Conservation (phyloP, 1,140 invertebrate genomes). For the Achatina immaculata region DNA sequence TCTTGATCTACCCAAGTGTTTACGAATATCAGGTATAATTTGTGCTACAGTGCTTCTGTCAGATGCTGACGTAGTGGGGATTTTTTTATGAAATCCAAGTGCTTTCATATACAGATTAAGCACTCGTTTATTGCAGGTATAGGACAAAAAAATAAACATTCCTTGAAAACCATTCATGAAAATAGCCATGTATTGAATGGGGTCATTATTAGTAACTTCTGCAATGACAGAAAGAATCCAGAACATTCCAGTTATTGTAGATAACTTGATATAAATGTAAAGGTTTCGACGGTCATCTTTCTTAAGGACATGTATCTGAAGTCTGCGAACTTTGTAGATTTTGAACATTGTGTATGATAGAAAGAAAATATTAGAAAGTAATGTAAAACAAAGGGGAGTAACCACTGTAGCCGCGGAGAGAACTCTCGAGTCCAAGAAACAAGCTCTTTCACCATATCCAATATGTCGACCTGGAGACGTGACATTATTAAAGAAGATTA, state of each 20-base stretch:
- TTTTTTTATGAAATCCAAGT: background rate
- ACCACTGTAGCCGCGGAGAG: slow-evolving; percentile 47
- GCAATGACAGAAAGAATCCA: slow-evolving; percentile 52
- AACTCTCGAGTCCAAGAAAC: slow-evolving; percentile 45
- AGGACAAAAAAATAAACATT: slow-evolving; percentile 76
- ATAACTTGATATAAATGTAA: slow-evolving; percentile 50
- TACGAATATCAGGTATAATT: background rate
- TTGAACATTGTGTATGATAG: slow-evolving; percentile 48
- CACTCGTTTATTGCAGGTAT: slow-evolving; percentile 71
- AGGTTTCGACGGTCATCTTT: slow-evolving; percentile 43
- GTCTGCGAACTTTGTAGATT: slow-evolving; percentile 27
- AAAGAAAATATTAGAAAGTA: slow-evolving; percentile 47
- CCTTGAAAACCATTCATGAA: slow-evolving; percentile 76
- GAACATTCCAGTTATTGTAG: slow-evolving; percentile 49
- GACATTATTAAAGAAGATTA: too few species aligned
- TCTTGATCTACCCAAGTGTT: background rate
- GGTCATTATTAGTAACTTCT: background rate
- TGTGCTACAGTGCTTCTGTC: background rate
- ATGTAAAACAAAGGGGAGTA: slow-evolving; percentile 44
- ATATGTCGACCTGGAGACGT: too few species aligned
- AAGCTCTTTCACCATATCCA: too few species aligned
- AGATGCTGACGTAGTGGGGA: background rate
- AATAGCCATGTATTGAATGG: slow-evolving; percentile 74
- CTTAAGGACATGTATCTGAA: slow-evolving; percentile 25
- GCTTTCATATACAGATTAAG: background rate